Evolutionary conservation across 2,113 vertebrate genomes (phyloP).

Genomic region (Ceyx cyanopectus): DNA sequence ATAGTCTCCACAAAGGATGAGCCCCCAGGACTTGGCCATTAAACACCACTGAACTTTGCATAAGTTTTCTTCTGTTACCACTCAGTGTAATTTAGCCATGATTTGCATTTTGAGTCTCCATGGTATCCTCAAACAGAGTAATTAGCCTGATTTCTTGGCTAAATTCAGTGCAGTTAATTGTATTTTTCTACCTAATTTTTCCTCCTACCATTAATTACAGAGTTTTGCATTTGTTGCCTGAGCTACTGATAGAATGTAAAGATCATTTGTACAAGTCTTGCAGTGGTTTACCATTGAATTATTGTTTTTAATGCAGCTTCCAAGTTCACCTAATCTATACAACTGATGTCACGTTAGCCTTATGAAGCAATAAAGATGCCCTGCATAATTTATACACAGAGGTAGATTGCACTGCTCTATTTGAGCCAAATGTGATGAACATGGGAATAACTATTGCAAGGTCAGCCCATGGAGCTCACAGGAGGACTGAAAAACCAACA

Average conservation of each 20-base stretch:
- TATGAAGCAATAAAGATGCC: conserved; percentile 15
- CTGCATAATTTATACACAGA: conserved; percentile 55
- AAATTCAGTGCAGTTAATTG: neutral
- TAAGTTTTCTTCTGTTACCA: neutral
- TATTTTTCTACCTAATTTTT: neutral
- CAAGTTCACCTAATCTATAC: neutral
- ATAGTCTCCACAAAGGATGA: neutral
- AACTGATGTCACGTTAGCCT: neutral
- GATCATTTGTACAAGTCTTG: neutral
- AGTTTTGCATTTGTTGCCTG: neutral
- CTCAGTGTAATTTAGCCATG: neutral
- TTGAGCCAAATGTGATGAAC: conserved; percentile 17
- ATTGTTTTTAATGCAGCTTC: conserved; percentile 4
- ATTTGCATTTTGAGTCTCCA: neutral
- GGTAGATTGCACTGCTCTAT: neutral
- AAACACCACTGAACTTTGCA: neutral
- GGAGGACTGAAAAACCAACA: neutral
- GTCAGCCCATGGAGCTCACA: neutral
- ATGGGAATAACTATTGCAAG: neutral
- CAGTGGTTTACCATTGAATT: neutral
- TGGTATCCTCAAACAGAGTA: neutral
- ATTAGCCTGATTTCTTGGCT: neutral
- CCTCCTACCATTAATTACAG: neutral
- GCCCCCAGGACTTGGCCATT: neutral
- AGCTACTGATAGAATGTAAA: neutral